Evolutionary conservation across 2,113 vertebrate species (phyloP).

Genomic region (Cavia porcellus): DNA sequence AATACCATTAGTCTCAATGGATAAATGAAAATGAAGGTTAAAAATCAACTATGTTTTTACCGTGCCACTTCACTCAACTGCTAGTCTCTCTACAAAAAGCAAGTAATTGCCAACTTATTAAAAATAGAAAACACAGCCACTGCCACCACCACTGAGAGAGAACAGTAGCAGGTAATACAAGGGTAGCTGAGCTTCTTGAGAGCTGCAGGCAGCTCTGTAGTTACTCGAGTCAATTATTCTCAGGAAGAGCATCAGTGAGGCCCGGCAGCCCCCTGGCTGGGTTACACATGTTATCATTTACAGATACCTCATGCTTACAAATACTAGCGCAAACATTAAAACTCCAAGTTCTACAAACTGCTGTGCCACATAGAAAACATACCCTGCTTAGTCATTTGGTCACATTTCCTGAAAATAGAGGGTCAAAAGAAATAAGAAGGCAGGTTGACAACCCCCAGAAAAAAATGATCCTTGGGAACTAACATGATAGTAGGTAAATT

Average conservation of each 20-base stretch:
- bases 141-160: neutral
- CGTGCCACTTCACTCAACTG: conserved; percentile 26
- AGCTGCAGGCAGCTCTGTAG: neutral
- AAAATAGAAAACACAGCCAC: conserved; percentile 48
- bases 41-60: conserved; percentile 33
- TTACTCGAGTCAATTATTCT: conserved; percentile 5
- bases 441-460: neutral
- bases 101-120: conserved; percentile 63
- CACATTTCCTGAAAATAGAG: conserved; percentile 24
- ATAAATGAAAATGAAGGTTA: conserved; percentile 64
- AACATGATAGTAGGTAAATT: neutral
- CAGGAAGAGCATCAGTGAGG: conserved; percentile 8
- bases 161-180: conserved; percentile 40
- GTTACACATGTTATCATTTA: neutral
- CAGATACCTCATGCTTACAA: neutral
- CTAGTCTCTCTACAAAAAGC: conserved; percentile 32
- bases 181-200: neutral
- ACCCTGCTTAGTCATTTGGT: neutral
- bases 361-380: neutral
- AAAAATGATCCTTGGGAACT: neutral
- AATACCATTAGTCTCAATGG: conserved; percentile 25
- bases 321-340: neutral
- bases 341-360: conserved; percentile 7
- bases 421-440: conserved; percentile 6
- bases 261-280: neutral